Base-by-base conservation (phyloP, 2,797 vertebrate genomes). In the Nyctalus aviator region DNA sequence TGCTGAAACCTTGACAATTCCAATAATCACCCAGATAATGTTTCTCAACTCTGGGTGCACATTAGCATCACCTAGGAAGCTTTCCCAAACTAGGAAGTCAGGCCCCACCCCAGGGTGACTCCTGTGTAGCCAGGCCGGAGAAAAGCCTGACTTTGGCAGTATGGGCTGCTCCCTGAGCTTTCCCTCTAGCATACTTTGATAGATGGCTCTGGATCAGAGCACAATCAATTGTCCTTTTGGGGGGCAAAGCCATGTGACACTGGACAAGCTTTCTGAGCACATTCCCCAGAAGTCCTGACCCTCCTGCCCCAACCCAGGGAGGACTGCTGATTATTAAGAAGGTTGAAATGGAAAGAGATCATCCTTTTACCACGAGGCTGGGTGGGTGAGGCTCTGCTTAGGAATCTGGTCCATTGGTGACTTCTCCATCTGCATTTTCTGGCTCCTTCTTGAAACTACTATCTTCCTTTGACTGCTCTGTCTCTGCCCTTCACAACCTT, bases 391-490 rank as follows among this genome's bases (percentile, higher is more conserved):
- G 73, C 23, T 76, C 12, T 48, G 76, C 53, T 59, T 68, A 57
- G 66, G 93, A 88, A 48, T 68, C 27, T 0, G 0, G 25, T 68
- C 41, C 64, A 17, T 17, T 66, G 76, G 55, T 13, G 48, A 35
- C 84, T 88, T 76, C 32, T 81, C 84, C 84, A 81, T 50, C n/a
- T 1, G 1, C 35, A 41, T 72, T 55, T 93, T 81, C 91, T 94
- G 62, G 21, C 6, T 68, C 35, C 77, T 90, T 77, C 71, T 87
- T 9, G 11, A 82, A 85, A 91, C 13, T 71, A 46, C 82, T 46
- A 85, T 91, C 85, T 41, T 84, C 14, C 48, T 73, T 50, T 88
- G 35, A 84, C 17, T 18, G 32, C 27, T 84, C 44, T 84, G 41
- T 23, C 2, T 59, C 68, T 79, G 21, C 6, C 50, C 21, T 44